phyloP scores from a whole-genome alignment of 2,888 invertebrate genomes.

The Acleris holmiana region DNA sequence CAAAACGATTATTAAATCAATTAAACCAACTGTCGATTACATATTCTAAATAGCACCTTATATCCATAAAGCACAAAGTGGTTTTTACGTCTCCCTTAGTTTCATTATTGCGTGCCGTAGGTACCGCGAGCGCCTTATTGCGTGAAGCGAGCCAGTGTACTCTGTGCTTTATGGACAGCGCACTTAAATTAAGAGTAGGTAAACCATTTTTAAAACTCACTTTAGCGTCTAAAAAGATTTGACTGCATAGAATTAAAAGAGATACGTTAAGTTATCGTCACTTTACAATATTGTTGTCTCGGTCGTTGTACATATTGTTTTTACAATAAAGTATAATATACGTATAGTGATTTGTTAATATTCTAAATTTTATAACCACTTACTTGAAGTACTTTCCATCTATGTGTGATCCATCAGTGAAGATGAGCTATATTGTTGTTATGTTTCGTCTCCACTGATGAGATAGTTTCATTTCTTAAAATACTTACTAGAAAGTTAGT shows the following conservation, averaged over 20 bases:
- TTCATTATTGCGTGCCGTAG: too few relatives aligned
- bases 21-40: slow-evolving; percentile 24
- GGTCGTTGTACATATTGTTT: slow-evolving; percentile 58
- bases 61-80: slow-evolving; percentile 16
- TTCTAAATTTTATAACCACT: slow-evolving; percentile 68
- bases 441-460: slow-evolving; percentile 42
- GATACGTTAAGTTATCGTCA: slow-evolving; percentile 39
- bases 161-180: slow-evolving; percentile 10
- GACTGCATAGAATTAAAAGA: slow-evolving; percentile 77
- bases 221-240: slow-evolving; percentile 73
- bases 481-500: slow-evolving; percentile 48
- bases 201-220: slow-evolving; percentile 42
- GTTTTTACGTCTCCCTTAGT: neutral
- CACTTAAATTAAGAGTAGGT: slow-evolving; percentile 24
- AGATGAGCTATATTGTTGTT: slow-evolving; percentile 36
- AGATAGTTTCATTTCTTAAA: slow-evolving; percentile 43
- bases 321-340: slow-evolving; percentile 54
- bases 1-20: neutral
- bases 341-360: slow-evolving; percentile 62
- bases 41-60: slow-evolving; percentile 12
- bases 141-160: neutral
- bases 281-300: slow-evolving; percentile 47
- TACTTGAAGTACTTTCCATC: slow-evolving; percentile 54
- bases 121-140: neutral
- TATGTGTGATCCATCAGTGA: slow-evolving; percentile 49